These are phyloP conservation scores for Rhagonycha lutea DNA, from an alignment of 2,888 invertebrate species.

Conservation along the genomic window DNA sequence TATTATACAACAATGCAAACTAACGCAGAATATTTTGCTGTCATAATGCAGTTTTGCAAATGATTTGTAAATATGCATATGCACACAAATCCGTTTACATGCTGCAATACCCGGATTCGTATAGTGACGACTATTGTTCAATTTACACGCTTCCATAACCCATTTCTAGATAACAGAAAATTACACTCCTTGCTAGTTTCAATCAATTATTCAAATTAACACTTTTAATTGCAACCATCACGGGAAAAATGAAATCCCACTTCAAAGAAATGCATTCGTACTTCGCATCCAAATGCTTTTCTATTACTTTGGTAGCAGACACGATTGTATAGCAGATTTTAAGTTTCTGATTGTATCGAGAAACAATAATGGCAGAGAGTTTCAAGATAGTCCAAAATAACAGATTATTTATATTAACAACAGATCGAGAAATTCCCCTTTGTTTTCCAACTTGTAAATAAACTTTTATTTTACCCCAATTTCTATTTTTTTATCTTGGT, in stretches of 20 bases:
- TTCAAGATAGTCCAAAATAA: neutral
- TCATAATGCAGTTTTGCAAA: conserved; percentile 7
- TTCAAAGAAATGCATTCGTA: no score
- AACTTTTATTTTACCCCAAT: no score
- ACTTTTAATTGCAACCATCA: neutral
- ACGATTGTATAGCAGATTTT: neutral
- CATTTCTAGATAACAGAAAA: neutral
- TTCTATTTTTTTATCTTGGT: no score
- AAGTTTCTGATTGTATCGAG: neutral
- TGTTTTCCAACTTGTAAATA: neutral
- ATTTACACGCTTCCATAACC: conserved; percentile 1
- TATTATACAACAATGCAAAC: conserved; percentile 1
- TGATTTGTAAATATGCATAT: conserved; percentile 12
- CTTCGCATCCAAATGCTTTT: neutral
- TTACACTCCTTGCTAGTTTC: neutral
- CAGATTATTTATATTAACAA: neutral
- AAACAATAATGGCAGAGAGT: neutral
- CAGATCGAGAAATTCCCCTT: neutral
- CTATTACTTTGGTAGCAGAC: neutral
- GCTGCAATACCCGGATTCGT: conserved; percentile 4
- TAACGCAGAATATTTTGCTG: conserved; percentile 1
- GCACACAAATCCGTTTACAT: conserved; percentile 8
- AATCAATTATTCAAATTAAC: neutral
- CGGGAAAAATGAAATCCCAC: neutral
- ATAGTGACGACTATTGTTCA: conserved; percentile 1